phyloP scores from a whole-genome alignment of 2,113 vertebrate species.

The Platysternon megacephalum region DNA sequence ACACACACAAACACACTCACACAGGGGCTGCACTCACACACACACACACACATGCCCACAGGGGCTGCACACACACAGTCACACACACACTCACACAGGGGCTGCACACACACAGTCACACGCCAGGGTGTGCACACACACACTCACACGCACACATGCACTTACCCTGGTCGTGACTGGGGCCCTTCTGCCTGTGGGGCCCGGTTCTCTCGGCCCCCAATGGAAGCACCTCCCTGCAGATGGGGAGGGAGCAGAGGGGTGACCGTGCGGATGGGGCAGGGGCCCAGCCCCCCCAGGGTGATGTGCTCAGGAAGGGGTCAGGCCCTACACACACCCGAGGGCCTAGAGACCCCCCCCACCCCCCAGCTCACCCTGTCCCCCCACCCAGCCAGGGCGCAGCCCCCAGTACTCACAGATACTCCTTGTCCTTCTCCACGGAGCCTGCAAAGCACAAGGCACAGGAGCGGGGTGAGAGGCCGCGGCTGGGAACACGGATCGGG shows the following conservation, averaged over 20 bases:
- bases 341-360: neutral
- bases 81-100: no score
- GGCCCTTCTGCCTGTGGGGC: no score
- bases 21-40: no score
- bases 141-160: neutral
- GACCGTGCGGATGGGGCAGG: neutral
- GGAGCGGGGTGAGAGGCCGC: neutral
- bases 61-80: no score
- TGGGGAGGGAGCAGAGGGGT: neutral
- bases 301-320: neutral
- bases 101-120: no score
- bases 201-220: neutral
- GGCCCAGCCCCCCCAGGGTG: neutral
- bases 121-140: no score
- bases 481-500: neutral
- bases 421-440: neutral
- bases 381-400: neutral
- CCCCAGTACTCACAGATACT: neutral
- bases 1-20: no score
- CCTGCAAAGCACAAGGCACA: neutral
- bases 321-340: no score
- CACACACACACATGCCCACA: no score
- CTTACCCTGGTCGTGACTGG: neutral
- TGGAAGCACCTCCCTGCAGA: neutral
- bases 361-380: neutral